A percentile compares a stretch with the other conserved stretches of the same genome.
phyloP scores from a whole-genome alignment of 2,888 invertebrate genomes.

The Patella ulyssiponensis region DNA sequence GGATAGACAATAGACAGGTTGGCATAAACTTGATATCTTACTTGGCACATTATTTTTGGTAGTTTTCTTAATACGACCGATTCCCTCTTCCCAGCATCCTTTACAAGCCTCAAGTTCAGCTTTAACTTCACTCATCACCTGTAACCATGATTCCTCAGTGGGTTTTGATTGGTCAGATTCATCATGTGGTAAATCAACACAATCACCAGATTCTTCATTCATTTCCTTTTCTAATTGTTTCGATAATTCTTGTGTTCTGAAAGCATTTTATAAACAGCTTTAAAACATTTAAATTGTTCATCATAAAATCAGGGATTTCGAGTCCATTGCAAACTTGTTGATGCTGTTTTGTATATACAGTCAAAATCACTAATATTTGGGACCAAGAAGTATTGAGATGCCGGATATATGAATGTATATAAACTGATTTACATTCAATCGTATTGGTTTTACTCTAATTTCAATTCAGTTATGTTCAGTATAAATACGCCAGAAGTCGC shows the following conservation, averaged over 20 bases:
- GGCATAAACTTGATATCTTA: not conserved
- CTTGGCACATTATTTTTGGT: slow-evolving; percentile 18
- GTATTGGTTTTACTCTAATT: too few species aligned
- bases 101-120: slow-evolving; percentile 61
- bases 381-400: too few species aligned
- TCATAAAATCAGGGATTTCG: too few species aligned
- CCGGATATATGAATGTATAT: too few species aligned
- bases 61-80: slow-evolving; percentile 43
- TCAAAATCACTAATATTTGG: too few species aligned
- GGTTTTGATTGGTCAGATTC: not conserved
- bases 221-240: slow-evolving; percentile 37
- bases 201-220: slow-evolving; percentile 15
- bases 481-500: too few species aligned
- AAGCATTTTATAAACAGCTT: too few species aligned
- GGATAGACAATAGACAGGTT: not conserved
- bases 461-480: too few species aligned
- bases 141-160: slow-evolving; percentile 30
- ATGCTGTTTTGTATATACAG: too few species aligned
- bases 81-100: slow-evolving; percentile 61
- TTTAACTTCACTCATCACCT: slow-evolving; percentile 51
- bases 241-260: slow-evolving; percentile 40
- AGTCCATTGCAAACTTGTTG: too few species aligned
- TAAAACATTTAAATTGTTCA: too few species aligned
- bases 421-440: too few species aligned
- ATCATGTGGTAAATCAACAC: not conserved